Conservation (phyloP, 2,113 vertebrate species). For the Pachypanchax playfairii region DNA sequence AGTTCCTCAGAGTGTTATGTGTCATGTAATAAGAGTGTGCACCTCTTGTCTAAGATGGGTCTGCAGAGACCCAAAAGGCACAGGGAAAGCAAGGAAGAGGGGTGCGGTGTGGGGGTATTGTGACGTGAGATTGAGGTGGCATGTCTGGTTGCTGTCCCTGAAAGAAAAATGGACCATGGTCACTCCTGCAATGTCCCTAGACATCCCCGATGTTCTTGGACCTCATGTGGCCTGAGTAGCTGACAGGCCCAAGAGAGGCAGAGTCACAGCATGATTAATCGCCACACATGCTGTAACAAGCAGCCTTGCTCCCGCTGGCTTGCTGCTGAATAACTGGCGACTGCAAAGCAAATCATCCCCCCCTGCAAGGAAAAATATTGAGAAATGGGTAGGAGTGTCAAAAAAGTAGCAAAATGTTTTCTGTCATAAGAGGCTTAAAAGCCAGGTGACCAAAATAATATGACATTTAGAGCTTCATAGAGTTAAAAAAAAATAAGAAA, state of each 20-base stretch:
- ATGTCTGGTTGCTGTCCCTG: slow-evolving; percentile 67
- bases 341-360: slow-evolving; percentile 23
- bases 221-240: slow-evolving; percentile 60
- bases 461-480: background rate
- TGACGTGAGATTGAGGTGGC: slow-evolving; percentile 54
- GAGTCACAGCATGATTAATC: slow-evolving; percentile 78
- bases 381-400: slow-evolving; percentile 4
- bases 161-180: slow-evolving; percentile 59
- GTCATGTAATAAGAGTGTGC: slow-evolving; percentile 65
- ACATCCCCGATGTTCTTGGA: slow-evolving; percentile 69
- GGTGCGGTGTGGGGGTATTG: background rate
- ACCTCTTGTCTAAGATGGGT: slow-evolving; percentile 56
- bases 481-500: background rate
- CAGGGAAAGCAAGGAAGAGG: background rate
- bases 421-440: background rate
- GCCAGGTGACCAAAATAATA: background rate
- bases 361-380: slow-evolving; percentile 19
- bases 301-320: slow-evolving; percentile 30
- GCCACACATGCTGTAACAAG: slow-evolving; percentile 58
- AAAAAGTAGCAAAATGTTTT: background rate
- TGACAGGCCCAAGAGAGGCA: slow-evolving; percentile 68
- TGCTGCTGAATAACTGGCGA: slow-evolving; percentile 35
- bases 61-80: slow-evolving; percentile 52
- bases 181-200: slow-evolving; percentile 53
- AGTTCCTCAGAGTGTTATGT: slow-evolving; percentile 62